Conservation (phyloP, 2,113 vertebrate species). For the Crotalus tigris region DNA sequence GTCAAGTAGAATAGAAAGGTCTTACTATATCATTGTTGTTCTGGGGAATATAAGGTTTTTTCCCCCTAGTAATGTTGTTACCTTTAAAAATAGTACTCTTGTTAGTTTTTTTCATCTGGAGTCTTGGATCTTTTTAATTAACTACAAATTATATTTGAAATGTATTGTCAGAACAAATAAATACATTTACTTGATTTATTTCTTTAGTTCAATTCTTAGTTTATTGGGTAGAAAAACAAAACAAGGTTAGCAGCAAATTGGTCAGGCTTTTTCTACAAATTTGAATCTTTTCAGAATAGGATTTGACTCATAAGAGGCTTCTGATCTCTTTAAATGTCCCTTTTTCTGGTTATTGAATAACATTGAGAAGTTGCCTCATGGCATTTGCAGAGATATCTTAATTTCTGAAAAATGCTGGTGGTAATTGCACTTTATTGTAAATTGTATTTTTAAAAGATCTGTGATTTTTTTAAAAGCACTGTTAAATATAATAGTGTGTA, state of each 20-base stretch:
- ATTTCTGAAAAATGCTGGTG: neutral
- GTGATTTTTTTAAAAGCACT: neutral
- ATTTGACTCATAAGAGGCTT: neutral
- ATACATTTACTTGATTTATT: neutral
- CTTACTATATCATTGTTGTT: slow-evolving; percentile 3
- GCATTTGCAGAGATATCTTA: neutral
- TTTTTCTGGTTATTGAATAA: neutral
- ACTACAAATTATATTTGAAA: slow-evolving; percentile 31
- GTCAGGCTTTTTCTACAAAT: neutral
- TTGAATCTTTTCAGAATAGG: neutral
- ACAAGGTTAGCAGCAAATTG: neutral
- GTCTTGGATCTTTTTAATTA: slow-evolving; percentile 34
- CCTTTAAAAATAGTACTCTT: slow-evolving; percentile 22
- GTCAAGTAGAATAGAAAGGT: neutral
- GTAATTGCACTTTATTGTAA: neutral
- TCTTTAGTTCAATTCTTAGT: neutral
- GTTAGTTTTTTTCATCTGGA: neutral
- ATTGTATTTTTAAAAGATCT: neutral
- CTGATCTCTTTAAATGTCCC: neutral
- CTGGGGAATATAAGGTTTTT: neutral
- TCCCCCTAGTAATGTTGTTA: neutral
- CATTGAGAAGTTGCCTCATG: neutral
- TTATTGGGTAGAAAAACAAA: neutral
- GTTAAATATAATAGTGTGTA: neutral
- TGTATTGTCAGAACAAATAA: neutral